Evolutionary conservation across 2,888 invertebrate genomes (phyloP).

Genomic region (Dyspetes luteomarginatus): DNA sequence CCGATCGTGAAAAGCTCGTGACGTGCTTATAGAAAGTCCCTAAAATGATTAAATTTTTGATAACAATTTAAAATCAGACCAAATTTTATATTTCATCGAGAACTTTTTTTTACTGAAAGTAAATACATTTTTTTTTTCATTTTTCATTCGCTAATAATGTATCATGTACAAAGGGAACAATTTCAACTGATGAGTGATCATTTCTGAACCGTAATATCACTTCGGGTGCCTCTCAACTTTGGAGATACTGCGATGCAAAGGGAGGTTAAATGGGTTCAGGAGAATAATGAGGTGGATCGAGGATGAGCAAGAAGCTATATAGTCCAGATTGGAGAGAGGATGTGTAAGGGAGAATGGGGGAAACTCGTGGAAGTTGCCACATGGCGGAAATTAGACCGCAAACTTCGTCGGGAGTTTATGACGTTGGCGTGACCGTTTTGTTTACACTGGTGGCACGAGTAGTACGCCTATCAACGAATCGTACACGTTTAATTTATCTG

Average conservation of each 20-base stretch:
- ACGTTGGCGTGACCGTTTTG: constrained; percentile 76
- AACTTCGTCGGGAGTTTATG: constrained; percentile 74
- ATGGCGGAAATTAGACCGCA: constrained; percentile 76
- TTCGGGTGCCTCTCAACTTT: background rate
- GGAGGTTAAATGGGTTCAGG: constrained; percentile 37
- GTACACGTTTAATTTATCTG: constrained; percentile 30
- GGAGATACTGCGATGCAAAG: constrained; percentile 26
- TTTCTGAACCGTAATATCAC: background rate
- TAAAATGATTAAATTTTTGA: too few species aligned
- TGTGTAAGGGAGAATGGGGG: constrained; percentile 11
- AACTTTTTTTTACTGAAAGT: too few species aligned
- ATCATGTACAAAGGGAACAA: background rate
- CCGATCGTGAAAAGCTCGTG: too few species aligned
- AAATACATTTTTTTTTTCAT: too few species aligned
- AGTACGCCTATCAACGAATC: constrained; percentile 50
- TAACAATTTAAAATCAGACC: too few species aligned
- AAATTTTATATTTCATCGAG: too few species aligned
- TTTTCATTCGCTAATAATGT: too few species aligned
- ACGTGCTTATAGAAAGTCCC: too few species aligned
- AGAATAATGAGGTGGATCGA: constrained; percentile 53
- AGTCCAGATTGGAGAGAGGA: constrained; percentile 33
- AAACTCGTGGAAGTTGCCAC: constrained; percentile 63
- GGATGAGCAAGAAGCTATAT: constrained; percentile 32
- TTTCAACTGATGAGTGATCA: background rate
- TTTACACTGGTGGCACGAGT: constrained; percentile 70